phyloP scores from a whole-genome alignment of 2,113 vertebrate genomes.

The Chascanopsetta lugubris region DNA sequence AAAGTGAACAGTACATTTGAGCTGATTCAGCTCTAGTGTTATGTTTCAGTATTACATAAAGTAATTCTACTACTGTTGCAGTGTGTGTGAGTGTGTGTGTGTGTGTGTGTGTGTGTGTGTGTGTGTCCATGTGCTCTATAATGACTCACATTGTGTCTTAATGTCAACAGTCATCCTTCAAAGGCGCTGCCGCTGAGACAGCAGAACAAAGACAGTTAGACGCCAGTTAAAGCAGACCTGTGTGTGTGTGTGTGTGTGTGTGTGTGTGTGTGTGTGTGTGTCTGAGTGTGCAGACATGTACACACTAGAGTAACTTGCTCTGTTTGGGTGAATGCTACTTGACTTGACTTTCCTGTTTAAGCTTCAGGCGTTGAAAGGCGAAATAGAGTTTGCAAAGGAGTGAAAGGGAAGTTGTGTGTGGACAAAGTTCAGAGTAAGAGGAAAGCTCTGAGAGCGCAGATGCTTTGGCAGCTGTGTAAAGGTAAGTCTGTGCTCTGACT shows the following conservation, averaged over 20 bases:
- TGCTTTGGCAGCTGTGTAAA: conserved; percentile 10
- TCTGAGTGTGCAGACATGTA: conserved; percentile 3
- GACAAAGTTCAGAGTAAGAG: neutral
- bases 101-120: neutral
- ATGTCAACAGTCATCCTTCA: conserved; percentile 3
- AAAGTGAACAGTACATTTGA: too few species aligned
- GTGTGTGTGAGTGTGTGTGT: too few species aligned
- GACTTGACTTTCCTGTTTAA: conserved; percentile 60
- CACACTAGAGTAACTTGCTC: conserved; percentile 39
- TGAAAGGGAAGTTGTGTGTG: conserved; percentile 6
- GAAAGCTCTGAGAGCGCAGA: neutral
- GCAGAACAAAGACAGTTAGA: neutral
- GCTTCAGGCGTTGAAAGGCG: neutral
- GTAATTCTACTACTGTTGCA: too few species aligned
- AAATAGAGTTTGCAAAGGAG: conserved; percentile 2
- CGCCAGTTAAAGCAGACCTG: neutral
- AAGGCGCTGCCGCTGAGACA: conserved; percentile 4
- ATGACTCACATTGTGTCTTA: neutral
- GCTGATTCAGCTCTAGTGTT: too few species aligned
- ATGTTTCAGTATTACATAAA: too few species aligned
- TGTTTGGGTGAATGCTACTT: neutral
- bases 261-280: conserved; percentile 1
- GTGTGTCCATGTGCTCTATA: neutral
- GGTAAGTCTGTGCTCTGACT: conserved; percentile 37
- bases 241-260: conserved; percentile 1